These are phyloP conservation scores for Plebejus argus DNA, from an alignment of 2,888 invertebrate species.

Conservation along the genomic window DNA sequence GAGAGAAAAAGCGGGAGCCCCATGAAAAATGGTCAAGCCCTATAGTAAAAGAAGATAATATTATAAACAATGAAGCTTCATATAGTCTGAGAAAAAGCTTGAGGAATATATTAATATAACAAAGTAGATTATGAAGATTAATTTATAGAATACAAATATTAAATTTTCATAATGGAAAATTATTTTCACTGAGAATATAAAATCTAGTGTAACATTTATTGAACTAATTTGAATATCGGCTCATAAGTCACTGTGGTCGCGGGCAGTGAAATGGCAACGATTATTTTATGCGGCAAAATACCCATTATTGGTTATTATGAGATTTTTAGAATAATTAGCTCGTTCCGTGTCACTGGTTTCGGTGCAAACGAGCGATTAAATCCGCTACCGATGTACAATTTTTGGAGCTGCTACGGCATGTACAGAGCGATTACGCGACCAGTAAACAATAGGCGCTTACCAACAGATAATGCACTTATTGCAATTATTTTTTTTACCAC, in stretches of 20 bases:
- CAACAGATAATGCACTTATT: too few relatives aligned
- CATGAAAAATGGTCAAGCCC: too few relatives aligned
- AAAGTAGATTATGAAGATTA: background rate
- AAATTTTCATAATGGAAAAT: background rate
- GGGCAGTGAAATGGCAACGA: background rate
- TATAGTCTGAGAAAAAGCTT: too few relatives aligned
- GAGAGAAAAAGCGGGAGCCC: too few relatives aligned
- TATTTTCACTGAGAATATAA: background rate
- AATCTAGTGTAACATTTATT: background rate
- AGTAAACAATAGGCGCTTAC: too few relatives aligned
- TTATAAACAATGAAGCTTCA: too few relatives aligned
- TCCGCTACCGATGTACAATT: background rate
- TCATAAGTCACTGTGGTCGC: constrained; percentile 18
- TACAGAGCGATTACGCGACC: background rate
- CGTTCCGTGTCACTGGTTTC: background rate
- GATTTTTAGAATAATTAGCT: constrained; percentile 5
- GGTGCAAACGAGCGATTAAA: background rate
- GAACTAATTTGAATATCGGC: background rate
- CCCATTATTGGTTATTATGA: constrained; percentile 8
- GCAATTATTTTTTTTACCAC: too few relatives aligned
- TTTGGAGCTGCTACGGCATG: background rate
- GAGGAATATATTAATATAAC: too few relatives aligned
- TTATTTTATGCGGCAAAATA: constrained; percentile 13
- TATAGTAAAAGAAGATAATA: too few relatives aligned
- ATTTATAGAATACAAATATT: background rate